phyloP scores from a whole-genome alignment of 2,888 invertebrate species.

The Philereme vetulata region DNA sequence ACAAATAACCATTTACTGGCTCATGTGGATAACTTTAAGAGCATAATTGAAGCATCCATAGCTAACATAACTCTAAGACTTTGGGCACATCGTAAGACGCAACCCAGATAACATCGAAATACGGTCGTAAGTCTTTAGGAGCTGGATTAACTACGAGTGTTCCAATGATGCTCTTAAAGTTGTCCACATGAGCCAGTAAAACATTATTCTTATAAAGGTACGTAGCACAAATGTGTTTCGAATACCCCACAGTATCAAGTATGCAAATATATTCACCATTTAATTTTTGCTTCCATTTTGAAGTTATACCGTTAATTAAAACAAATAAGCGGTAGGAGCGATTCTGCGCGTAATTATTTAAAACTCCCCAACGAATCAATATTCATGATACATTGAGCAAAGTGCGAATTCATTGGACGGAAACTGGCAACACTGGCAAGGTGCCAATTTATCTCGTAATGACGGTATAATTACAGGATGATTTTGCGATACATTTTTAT shows the following conservation, averaged over 20 bases:
- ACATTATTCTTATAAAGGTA: too few species aligned
- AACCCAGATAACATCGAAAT: too few species aligned
- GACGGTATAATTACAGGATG: conserved; percentile 29
- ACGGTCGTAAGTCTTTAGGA: too few species aligned
- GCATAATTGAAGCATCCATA: too few species aligned
- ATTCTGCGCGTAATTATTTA: conserved; percentile 36
- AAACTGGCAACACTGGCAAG: conserved; percentile 30
- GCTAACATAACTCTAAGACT: too few species aligned
- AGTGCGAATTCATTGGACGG: conserved; percentile 32
- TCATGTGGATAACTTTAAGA: too few species aligned
- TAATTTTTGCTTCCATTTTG: conserved; percentile 23
- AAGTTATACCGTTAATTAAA: conserved; percentile 33
- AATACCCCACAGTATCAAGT: conserved; percentile 8
- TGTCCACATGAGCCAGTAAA: too few species aligned
- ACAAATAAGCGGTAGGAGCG: conserved; percentile 34
- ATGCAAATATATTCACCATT: conserved; percentile 24
- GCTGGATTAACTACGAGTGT: too few species aligned
- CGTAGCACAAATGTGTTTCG: conserved; percentile 4
- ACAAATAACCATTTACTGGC: too few species aligned
- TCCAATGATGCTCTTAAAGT: too few species aligned
- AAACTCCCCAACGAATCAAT: conserved; percentile 37
- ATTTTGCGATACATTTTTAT: conserved; percentile 19
- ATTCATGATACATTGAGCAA: conserved; percentile 38
- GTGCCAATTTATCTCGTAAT: conserved; percentile 31
- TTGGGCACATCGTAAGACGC: too few species aligned